Conservation (phyloP, 2,888 invertebrate genomes). For the Bhutanitis thaidina region DNA sequence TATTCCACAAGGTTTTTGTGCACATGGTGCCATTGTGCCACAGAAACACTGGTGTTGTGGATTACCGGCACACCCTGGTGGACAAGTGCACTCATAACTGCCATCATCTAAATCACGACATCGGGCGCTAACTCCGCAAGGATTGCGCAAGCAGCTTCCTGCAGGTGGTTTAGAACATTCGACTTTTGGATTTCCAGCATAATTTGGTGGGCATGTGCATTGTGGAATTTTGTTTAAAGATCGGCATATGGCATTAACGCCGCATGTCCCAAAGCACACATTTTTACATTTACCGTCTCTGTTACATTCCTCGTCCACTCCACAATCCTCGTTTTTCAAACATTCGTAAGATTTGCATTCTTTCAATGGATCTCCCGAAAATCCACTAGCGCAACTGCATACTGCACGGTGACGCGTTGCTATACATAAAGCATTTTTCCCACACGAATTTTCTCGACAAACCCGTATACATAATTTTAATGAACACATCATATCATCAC, state of each 20-base stretch:
- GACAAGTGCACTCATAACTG: conserved; percentile 91
- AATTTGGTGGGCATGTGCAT: conserved; percentile 90
- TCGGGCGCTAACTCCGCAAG: conserved; percentile 91
- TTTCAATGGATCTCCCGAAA: conserved; percentile 88
- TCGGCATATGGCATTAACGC: conserved; percentile 91
- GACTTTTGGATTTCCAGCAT: conserved; percentile 88
- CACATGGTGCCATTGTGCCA: conserved; percentile 87
- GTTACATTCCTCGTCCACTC: conserved; percentile 87
- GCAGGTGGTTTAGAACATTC: conserved; percentile 86
- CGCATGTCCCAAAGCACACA: conserved; percentile 90
- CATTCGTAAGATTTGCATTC: conserved; percentile 90
- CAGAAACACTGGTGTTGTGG: conserved; percentile 90
- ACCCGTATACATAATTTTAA: conserved; percentile 84
- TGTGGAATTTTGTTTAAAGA: conserved; percentile 87
- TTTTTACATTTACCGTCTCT: conserved; percentile 86
- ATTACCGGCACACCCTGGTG: conserved; percentile 89
- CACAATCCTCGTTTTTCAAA: conserved; percentile 87
- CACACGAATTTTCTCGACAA: conserved; percentile 86
- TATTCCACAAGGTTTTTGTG: conserved; percentile 87
- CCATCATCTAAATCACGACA: conserved; percentile 87
- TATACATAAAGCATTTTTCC: conserved; percentile 88
- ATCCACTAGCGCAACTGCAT: conserved; percentile 93
- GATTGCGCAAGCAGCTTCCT: conserved; percentile 88
- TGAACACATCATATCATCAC: conserved; percentile 86
- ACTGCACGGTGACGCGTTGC: conserved; percentile 90